These are phyloP conservation scores for Platycheirus rosarum DNA, from an alignment of 2,888 invertebrate species.

Conservation along the genomic window DNA sequence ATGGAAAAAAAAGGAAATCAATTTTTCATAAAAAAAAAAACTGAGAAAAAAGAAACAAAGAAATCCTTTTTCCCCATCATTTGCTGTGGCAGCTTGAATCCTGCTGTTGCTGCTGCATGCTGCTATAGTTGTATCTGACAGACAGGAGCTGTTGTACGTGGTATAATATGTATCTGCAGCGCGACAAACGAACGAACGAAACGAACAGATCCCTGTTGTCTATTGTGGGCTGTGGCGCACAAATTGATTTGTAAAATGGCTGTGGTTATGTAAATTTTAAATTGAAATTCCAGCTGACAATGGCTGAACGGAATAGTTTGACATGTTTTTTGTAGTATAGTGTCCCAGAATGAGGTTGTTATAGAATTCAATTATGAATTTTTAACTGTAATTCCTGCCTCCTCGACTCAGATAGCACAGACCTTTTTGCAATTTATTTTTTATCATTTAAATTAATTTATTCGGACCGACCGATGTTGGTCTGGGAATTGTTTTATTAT, in stretches of 20 bases:
- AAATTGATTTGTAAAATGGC: slow-evolving; percentile 74
- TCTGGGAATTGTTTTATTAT: slow-evolving; percentile 21
- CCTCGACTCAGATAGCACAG: too few species aligned
- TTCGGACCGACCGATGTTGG: slow-evolving; percentile 27
- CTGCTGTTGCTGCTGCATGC: slow-evolving; percentile 46
- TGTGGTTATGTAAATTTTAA: slow-evolving; percentile 74
- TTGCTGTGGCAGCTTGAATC: slow-evolving; percentile 63
- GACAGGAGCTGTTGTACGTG: slow-evolving; percentile 33
- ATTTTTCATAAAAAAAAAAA: slow-evolving; percentile 50
- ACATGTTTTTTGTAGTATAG: slow-evolving; percentile 56
- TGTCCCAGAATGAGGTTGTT: slow-evolving; percentile 62
- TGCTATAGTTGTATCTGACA: slow-evolving; percentile 27
- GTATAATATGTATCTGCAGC: slow-evolving; percentile 45
- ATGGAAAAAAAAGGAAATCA: slow-evolving; percentile 38
- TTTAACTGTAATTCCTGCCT: slow-evolving; percentile 60
- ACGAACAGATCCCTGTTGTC: slow-evolving; percentile 66
- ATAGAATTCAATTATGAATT: slow-evolving; percentile 73
- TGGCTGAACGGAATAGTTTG: slow-evolving; percentile 67
- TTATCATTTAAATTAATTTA: slow-evolving; percentile 73
- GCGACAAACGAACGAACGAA: slow-evolving; percentile 45
- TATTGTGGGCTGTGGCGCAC: slow-evolving; percentile 66
- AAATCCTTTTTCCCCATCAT: slow-evolving; percentile 70
- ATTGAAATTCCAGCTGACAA: slow-evolving; percentile 74
- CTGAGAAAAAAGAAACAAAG: slow-evolving; percentile 50
- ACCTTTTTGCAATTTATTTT: slow-evolving; percentile 52